Conservation (phyloP, 2,797 vertebrate species). For the Eupleurogrammus muticus region DNA sequence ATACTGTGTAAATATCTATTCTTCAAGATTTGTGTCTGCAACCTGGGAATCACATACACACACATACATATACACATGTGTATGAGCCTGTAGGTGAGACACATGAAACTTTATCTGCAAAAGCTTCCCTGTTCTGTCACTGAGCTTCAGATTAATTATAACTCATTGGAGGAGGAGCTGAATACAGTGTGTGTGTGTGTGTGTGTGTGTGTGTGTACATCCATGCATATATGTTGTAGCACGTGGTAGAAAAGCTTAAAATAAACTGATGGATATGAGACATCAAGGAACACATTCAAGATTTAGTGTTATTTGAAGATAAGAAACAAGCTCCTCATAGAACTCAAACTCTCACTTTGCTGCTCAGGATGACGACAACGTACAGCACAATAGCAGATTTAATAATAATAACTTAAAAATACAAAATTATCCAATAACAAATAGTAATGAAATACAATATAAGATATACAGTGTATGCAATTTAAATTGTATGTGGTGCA, state of each 20-base stretch:
- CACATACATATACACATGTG: too few relatives aligned
- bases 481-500: too few relatives aligned
- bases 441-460: too few relatives aligned
- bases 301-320: neutral
- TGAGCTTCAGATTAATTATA: slow-evolving; percentile 81
- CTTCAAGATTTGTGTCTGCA: too few relatives aligned
- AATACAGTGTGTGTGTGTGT: slow-evolving; percentile 13
- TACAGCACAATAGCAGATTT: too few relatives aligned
- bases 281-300: slow-evolving; percentile 1
- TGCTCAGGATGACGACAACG: too few relatives aligned
- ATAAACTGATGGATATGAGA: slow-evolving; percentile 42
- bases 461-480: too few relatives aligned
- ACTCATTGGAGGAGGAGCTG: slow-evolving; percentile 66
- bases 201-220: slow-evolving; percentile 25
- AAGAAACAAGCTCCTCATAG: neutral
- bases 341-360: too few relatives aligned
- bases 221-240: slow-evolving; percentile 44
- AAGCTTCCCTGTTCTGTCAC: slow-evolving; percentile 69
- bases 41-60: too few relatives aligned
- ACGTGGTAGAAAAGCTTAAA: slow-evolving; percentile 42
- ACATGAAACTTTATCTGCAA: slow-evolving; percentile 75
- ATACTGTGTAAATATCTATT: too few relatives aligned
- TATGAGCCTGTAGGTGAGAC: neutral
- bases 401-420: too few relatives aligned
- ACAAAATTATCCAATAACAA: too few relatives aligned